A percentile compares a stretch with the other conserved stretches of the same genome.
phyloP scores from a whole-genome alignment of 2,113 vertebrate genomes.

The Bucco capensis region DNA sequence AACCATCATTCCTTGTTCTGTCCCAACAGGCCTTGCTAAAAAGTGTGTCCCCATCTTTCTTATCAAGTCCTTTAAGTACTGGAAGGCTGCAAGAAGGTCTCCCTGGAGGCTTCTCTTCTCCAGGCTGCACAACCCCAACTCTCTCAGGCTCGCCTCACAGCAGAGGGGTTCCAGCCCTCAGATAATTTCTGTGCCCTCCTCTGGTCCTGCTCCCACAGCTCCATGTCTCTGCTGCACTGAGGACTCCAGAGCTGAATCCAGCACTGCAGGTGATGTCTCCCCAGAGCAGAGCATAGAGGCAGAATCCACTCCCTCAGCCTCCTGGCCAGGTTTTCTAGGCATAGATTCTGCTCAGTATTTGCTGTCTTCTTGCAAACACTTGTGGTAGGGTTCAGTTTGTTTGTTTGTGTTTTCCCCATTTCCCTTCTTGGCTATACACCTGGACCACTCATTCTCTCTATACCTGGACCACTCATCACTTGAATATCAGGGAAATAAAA shows the following conservation, averaged over 20 bases:
- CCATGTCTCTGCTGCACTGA: not conserved
- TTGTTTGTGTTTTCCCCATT: not conserved
- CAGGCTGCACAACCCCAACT: not conserved
- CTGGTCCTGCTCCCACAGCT: not conserved
- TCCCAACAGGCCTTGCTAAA: not conserved
- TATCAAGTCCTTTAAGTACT: too few relatives aligned
- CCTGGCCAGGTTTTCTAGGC: not conserved
- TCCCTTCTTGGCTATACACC: not conserved
- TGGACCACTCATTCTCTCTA: not conserved
- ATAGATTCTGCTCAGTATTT: not conserved
- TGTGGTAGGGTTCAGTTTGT: accelerated
- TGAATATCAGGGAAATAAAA: not conserved
- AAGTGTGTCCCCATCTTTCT: not conserved
- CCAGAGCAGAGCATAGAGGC: not conserved
- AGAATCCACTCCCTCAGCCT: accelerated
- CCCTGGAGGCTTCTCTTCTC: not conserved
- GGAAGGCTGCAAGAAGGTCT: too few relatives aligned
- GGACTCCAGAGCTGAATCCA: not conserved
- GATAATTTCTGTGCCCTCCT: too few relatives aligned
- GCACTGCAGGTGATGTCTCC: not conserved
- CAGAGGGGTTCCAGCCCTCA: not conserved
- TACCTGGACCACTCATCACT: not conserved
- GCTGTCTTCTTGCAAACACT: not conserved
- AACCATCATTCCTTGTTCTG: not conserved
- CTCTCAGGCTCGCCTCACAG: not conserved